Base-by-base conservation (phyloP, 2,113 vertebrate species). In the Collichthys lucidus region DNA sequence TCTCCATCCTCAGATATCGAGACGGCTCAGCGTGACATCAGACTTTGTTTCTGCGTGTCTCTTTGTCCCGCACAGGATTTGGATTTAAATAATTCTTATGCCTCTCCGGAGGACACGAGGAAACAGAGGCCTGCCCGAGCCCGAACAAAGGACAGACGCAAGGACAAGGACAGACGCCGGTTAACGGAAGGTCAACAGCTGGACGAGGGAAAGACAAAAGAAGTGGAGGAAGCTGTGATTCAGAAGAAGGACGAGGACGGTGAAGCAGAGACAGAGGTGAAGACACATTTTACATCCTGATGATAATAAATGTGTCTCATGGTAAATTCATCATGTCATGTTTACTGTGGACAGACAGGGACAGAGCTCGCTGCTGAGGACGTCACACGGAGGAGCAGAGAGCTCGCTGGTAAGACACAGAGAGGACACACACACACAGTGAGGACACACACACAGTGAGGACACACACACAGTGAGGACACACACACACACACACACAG, bases 381-480 rank as follows among this genome's bases (percentile, higher is more conserved):
- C 29, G 73, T 73, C 52, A 52, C 91, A 15, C 85, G 82, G 17
- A 92, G 57, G 84, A 96, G 94, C 46, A 72, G 88, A 55, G 91
- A 95, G 46, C 81, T 95, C 4, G 94, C 94, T 63, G 73, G 94
- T 96, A 31, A 90, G 85, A 49, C 0, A 57, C 20, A 20, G 4
- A 40, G 31, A 35, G 31, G 31, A 35, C 31, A 35, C 31, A 35
- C 31, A 35, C 31, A 35, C 6, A 35, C 31, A 35, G 4, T 46
- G 3, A 44, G 35, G 26, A 26, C 26, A 26, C 5, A 35, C 31
- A 35, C 35, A 35, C 35, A 35, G 35, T 6, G 35, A 35, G 7
- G 7, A 31, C 29, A 35, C 35, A 35, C 6, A 35, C 31, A 35
- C 31, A 35, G 31, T 8, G 31, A 35, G 6, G 6, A 35, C 31